Evolutionary conservation across 2,888 invertebrate species (phyloP).

Genomic region (Erebia palarica): DNA sequence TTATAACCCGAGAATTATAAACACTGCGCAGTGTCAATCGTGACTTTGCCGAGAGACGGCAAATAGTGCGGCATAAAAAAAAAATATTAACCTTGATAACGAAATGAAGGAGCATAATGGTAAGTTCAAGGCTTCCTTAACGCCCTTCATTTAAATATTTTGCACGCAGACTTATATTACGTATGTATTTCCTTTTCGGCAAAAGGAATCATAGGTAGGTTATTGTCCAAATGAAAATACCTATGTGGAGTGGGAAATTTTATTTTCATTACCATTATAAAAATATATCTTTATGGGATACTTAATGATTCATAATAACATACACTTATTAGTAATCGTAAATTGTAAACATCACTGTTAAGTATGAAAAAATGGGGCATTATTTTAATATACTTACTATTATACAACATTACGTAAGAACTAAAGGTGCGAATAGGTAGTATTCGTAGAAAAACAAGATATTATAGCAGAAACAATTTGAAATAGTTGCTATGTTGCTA

Average conservation of each 20-base stretch:
- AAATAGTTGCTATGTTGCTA: too few relatives aligned
- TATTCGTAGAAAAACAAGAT: too few relatives aligned
- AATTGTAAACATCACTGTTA: too few relatives aligned
- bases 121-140: slow-evolving; percentile 28
- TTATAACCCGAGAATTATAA: slow-evolving; percentile 42
- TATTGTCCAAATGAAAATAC: not conserved
- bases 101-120: slow-evolving; percentile 39
- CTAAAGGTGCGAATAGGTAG: too few relatives aligned
- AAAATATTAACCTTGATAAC: slow-evolving; percentile 27
- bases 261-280: not conserved
- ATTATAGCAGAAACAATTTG: too few relatives aligned
- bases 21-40: slow-evolving; percentile 43
- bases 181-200: not conserved
- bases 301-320: too few relatives aligned
- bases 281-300: too few relatives aligned
- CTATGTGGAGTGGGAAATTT: not conserved
- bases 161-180: not conserved
- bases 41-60: slow-evolving; percentile 42
- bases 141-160: slow-evolving; percentile 20
- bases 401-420: too few relatives aligned
- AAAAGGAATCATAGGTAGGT: not conserved
- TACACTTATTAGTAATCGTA: too few relatives aligned
- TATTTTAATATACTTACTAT: too few relatives aligned
- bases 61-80: slow-evolving; percentile 27
- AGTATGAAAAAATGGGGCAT: too few relatives aligned